Base-by-base conservation (phyloP, 2,888 invertebrate species). In the Drosophila mayaguana region DNA sequence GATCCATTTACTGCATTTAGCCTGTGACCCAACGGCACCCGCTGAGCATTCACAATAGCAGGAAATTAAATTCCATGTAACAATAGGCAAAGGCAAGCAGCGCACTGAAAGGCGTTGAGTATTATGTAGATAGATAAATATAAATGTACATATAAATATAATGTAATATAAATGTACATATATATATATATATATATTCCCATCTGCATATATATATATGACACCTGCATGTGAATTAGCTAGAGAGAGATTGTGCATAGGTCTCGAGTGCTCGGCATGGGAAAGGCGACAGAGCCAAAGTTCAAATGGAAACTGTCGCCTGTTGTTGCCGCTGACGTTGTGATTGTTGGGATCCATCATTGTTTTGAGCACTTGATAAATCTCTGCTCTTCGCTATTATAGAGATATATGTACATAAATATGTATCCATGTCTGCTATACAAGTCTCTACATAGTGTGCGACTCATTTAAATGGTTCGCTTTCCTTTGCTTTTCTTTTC, bases 41-140 rank as follows among this genome's bases (percentile, higher is more conserved):
- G 32, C 66, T 22, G 38, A 22, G 20, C 55, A 40, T 18, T 59
- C 48, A 60, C 62, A 59, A 57, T 40, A 36, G 53, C 77, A 83
- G 83, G 83, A 83, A 83, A 83, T 83, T 87, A 84, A 65, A 81
- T 83, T 83, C 63, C 61, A 75, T 63, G 64, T 67, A 53, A 75
- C 69, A 85, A 84, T 69, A 65, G 63, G 38, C 60, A 46, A 64
- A 59, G 16, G 40, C 53, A 59, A 61, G 42, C 62, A 42, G 55
- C 11, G 34, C 59, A 7, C 32, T 28, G 38, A 36, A 55, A 45
- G 45, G 45, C 57, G 36, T 25, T 46, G 22, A 46, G 11, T 46
- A 48, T 57, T 40, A 46, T 67, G 43, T 55, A 65, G 20, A 36
- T 43, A 34, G 45, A 50, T 28, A n/a, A 8, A 28, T 22, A 16